Base-by-base conservation (phyloP, 2,888 invertebrate species). In the Lochmaea crataegi region DNA sequence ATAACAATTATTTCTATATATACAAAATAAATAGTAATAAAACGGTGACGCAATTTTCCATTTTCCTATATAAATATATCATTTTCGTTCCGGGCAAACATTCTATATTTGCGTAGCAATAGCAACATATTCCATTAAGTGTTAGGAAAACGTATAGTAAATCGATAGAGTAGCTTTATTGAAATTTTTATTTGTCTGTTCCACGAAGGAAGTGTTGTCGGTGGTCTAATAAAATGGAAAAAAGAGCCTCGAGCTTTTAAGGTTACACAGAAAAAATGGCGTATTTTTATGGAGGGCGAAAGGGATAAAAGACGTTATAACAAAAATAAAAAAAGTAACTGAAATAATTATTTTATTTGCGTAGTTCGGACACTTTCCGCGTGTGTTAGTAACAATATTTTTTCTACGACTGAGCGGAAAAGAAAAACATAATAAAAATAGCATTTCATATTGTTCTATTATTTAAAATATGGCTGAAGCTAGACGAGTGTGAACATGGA, bases 101-200 rank as follows among this genome's bases (percentile, higher is more conserved):
- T 57, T 58, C 14, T 58, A n/a, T 58, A 58, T 53, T 53, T 53
- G 14, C 53, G 10, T 14, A 14, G 67, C 67, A 42, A 26, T 66
- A 56, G 32, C 32, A 67, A 74, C 76, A 76, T 75, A 75, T 78
- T 77, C 75, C 74, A 78, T 79, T 78, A 79, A 76, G 72, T 68
- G 65, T 68, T 68, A 65, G 64, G 74, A 73, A 74, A 79, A 79
- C 75, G 72, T 73, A 77, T 77, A 76, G 77, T 75, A 78, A 79
- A 80, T 80, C 80, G 75, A 80, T 80, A 78, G 72, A 76, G 71
- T 51, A 61, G 42, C 70, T 69, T 73, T 75, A 80, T 80, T 78
- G 78, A 77, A 79, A 80, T 76, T 79, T 80, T 80, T 80, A 80
- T 79, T 80, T 77, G 80, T 78, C 80, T 77, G 73, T 76, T 78